Evolutionary conservation across 2,113 vertebrate genomes (phyloP).

Genomic region (Melanocharis versteri): DNA sequence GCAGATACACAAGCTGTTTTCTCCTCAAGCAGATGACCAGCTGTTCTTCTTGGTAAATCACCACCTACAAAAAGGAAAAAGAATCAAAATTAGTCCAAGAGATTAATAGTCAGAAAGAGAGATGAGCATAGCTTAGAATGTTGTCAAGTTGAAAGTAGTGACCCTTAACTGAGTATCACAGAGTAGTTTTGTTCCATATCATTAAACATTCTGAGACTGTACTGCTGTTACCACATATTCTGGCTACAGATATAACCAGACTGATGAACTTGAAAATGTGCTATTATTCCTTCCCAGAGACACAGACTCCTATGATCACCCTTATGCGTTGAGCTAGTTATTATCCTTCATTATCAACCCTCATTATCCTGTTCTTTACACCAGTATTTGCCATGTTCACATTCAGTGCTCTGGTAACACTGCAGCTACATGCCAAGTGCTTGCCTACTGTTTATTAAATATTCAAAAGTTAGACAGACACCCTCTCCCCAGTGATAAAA

Average conservation of each 20-base stretch:
- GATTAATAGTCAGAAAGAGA: neutral
- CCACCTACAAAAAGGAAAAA: conserved; percentile 52
- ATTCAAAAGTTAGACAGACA: neutral
- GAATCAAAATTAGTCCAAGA: neutral
- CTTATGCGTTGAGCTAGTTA: neutral
- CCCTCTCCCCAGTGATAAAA: neutral
- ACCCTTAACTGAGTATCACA: neutral
- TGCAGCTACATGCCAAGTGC: neutral
- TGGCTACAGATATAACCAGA: neutral
- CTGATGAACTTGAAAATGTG: conserved; percentile 33
- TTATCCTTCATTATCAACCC: conserved; percentile 1
- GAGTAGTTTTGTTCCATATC: neutral
- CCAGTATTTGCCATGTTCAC: neutral
- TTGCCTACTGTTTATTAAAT: neutral
- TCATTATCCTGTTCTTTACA: neutral
- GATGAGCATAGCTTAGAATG: neutral
- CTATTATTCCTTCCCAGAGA: neutral
- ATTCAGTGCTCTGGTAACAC: neutral
- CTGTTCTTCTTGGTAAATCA: conserved; percentile 62
- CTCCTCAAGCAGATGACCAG: conserved; percentile 66
- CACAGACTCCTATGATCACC: neutral
- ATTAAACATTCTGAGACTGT: conserved; percentile 6
- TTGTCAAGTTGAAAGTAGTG: neutral
- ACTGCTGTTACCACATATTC: neutral
- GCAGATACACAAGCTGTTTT: conserved; percentile 79